These are phyloP conservation scores for Drosophila formosana DNA, from an alignment of 2,888 invertebrate genomes.

Conservation along the genomic window DNA sequence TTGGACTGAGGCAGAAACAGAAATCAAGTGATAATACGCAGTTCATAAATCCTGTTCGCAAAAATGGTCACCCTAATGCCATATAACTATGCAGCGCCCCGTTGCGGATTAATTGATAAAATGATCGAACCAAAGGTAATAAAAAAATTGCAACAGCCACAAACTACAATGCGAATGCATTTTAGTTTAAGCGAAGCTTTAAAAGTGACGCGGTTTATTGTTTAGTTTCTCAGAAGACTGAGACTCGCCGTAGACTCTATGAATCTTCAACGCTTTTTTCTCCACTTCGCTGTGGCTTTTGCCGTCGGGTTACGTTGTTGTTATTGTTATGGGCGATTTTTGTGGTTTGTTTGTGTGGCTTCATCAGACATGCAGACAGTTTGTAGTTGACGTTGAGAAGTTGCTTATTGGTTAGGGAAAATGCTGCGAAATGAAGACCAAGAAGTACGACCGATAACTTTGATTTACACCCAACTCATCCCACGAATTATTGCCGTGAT, in stretches of 20 bases:
- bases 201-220: constrained; percentile 59
- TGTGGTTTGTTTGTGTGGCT: constrained; percentile 51
- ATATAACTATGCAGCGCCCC: constrained; percentile 85
- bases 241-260: neutral
- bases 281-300: constrained; percentile 34
- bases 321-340: constrained; percentile 19
- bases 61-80: constrained; percentile 86
- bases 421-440: neutral
- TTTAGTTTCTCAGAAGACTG: constrained; percentile 19
- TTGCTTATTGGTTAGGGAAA: constrained; percentile 1
- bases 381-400: constrained; percentile 6
- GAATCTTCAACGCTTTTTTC: constrained; percentile 26
- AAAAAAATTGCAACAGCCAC: constrained; percentile 4
- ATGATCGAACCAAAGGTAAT: constrained; percentile 86
- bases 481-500: constrained; percentile 2
- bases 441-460: neutral
- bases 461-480: neutral
- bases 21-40: constrained; percentile 20
- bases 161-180: constrained; percentile 16
- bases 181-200: constrained; percentile 52
- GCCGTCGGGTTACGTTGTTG: constrained; percentile 47
- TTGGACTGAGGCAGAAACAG: constrained; percentile 18
- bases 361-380: constrained; percentile 29
- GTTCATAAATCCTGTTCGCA: constrained; percentile 43
- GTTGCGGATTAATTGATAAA: constrained; percentile 86